Percentiles rank a stretch among this genome's conserved stretches.
phyloP scores from a whole-genome alignment of 2,888 invertebrate species.

The Hirtodrosophila duncani region DNA sequence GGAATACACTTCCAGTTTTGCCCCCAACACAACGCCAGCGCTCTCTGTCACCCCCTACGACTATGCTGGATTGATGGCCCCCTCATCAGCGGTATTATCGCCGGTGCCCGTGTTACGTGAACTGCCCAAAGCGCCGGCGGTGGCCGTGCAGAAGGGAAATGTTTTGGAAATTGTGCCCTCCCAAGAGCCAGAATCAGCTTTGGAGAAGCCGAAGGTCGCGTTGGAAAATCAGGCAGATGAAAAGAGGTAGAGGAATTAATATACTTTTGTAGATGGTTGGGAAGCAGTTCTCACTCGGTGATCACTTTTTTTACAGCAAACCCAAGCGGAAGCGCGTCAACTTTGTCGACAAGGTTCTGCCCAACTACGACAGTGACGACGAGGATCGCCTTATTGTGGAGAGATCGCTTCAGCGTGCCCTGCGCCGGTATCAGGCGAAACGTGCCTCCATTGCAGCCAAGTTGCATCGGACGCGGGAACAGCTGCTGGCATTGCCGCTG shows the following conservation, averaged over 20 bases:
- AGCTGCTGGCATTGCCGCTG: constrained; percentile 37
- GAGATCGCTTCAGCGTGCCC: constrained; percentile 54
- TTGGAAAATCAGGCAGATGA: constrained; percentile 16
- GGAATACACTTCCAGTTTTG: too few species aligned
- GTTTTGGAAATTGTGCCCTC: constrained; percentile 77
- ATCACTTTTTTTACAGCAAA: constrained; percentile 49
- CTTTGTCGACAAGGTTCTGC: constrained; percentile 74
- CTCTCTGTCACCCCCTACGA: constrained; percentile 41
- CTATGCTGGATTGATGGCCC: too few species aligned
- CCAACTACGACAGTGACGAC: constrained; percentile 73
- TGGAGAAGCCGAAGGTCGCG: background rate
- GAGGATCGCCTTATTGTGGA: constrained; percentile 71
- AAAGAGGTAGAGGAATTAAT: too few species aligned
- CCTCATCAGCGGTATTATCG: constrained; percentile 4
- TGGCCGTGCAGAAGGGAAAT: constrained; percentile 78
- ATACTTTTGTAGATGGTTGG: too few species aligned
- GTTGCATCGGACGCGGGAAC: constrained; percentile 31
- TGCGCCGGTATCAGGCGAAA: constrained; percentile 54
- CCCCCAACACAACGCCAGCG: too few species aligned
- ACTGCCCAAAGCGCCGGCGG: constrained; percentile 63
- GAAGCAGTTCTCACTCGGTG: background rate
- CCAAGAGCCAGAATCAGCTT: constrained; percentile 21
- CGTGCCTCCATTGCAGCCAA: constrained; percentile 39
- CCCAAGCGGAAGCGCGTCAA: constrained; percentile 70
- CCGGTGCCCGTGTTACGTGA: constrained; percentile 59